Evolutionary conservation across 2,113 vertebrate genomes (phyloP), one percentile per base, ranked within the genome.

Genomic region (Saguinus midas): DNA sequence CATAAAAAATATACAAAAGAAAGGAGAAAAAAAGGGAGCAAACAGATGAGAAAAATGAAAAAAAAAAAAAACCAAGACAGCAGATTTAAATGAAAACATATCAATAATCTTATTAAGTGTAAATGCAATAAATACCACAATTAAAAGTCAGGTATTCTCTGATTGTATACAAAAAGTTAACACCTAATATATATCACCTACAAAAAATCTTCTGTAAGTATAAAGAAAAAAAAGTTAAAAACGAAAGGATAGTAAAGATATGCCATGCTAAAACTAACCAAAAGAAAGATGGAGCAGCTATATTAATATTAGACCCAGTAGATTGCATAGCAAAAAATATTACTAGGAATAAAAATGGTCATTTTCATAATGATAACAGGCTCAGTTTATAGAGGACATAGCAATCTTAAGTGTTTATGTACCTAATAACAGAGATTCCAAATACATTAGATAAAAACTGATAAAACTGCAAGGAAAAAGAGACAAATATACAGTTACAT

Each of bases 301-400:
- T 75, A 95, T 73, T 87, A 95, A 91, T 91, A 95, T 40, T 73
- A 58, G 29, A 52, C 25, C 86, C 10, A 80, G 37, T 45, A 55
- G 64, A 87, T 43, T 95, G 81, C 55, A 64, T n/a, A 92, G 64
- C 66, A 87, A 81, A 83, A 48, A 35, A 91, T 66, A 79, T 73
- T 73, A 91, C 18, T n/a, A 81, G 75, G 7, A 16, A 79, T 78
- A 87, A 55, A 57, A 52, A 61, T 6, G 6, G 8, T 72, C 29
- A 40, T 79, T 91, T 91, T 90, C 64, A 70, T 58, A 94, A 66
- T 29, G 4, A 91, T 48, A 58, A 73, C 29, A 64, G 64, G 3
- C 11, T 70, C 52, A 72, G 80, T 68, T 85, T 37, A 90, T 58
- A 52, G 48, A 92, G 29, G 52, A 82, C 23, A 68, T 25, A 68